Evolutionary conservation across 2,888 invertebrate genomes (phyloP).

Genomic region (Nasonovia ribisnigri): DNA sequence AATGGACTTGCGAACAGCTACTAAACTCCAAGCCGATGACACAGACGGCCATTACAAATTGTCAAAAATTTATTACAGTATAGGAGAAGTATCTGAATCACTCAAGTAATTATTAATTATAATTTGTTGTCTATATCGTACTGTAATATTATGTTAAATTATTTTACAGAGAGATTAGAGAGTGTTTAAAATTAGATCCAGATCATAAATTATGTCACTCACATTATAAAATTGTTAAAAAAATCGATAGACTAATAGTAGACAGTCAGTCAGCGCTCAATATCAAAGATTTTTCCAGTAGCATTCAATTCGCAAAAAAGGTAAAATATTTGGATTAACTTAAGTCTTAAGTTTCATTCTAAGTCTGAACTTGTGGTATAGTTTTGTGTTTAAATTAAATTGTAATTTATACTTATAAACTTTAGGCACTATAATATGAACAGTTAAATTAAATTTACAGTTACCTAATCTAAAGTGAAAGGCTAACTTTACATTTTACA

Average conservation of each 20-base stretch:
- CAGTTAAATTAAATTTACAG: not conserved
- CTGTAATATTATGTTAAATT: constrained; percentile 8
- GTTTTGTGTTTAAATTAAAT: not conserved
- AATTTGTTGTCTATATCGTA: not conserved
- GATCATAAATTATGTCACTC: constrained; percentile 97
- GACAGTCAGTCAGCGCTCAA: constrained; percentile 77
- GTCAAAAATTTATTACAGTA: constrained; percentile 86
- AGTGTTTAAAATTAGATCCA: constrained; percentile 96
- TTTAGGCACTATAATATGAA: not conserved
- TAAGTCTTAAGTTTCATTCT: not conserved
- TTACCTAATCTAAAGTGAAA: not conserved
- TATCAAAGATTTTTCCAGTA: constrained; percentile 77
- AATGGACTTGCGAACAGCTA: constrained; percentile 89
- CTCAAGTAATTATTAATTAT: constrained; percentile 76
- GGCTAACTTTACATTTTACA: not conserved
- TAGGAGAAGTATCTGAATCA: constrained; percentile 92
- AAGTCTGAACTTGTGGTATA: not conserved
- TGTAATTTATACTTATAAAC: not conserved
- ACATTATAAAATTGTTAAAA: constrained; percentile 95
- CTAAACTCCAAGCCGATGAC: constrained; percentile 92
- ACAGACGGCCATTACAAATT: constrained; percentile 87
- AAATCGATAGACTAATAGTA: constrained; percentile 84
- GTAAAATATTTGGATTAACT: constrained; percentile 69
- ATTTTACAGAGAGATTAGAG: constrained; percentile 84
- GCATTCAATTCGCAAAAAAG: constrained; percentile 78